Evolutionary conservation across 2,113 vertebrate species (phyloP).

Genomic region (Octodon degus): DNA sequence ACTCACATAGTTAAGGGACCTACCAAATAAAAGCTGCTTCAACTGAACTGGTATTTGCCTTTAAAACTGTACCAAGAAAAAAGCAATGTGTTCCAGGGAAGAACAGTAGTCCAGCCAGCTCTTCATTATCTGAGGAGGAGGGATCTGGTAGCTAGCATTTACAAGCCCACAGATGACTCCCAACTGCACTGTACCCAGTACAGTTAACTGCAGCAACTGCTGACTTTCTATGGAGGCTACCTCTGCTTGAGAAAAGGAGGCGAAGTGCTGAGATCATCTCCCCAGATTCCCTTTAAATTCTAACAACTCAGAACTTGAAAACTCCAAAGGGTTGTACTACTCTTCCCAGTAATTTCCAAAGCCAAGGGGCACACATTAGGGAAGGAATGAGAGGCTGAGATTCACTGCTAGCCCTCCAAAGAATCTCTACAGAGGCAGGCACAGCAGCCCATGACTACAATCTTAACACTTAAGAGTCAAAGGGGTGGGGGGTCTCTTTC

Average conservation of each 20-base stretch:
- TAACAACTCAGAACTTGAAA: not conserved
- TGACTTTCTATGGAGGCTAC: not conserved
- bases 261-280: not conserved
- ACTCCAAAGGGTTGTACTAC: not conserved
- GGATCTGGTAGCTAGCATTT: not conserved
- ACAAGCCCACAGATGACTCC: not conserved
- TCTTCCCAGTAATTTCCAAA: not conserved
- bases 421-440: not conserved
- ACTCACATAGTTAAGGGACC: not conserved
- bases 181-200: not conserved
- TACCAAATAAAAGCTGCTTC: not conserved
- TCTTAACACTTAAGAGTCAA: not conserved
- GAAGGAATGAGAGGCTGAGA: not conserved
- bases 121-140: not conserved
- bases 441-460: not conserved
- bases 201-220: not conserved
- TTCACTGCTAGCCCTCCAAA: not conserved
- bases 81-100: not conserved
- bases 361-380: not conserved
- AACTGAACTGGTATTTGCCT: conserved; percentile 34
- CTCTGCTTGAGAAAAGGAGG: not conserved
- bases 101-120: not conserved
- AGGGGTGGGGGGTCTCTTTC: no score
- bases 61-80: conserved; percentile 25
- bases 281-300: not conserved